phyloP scores from a whole-genome alignment of 1,140 invertebrate genomes.

The Zaprionus taronus region DNA sequence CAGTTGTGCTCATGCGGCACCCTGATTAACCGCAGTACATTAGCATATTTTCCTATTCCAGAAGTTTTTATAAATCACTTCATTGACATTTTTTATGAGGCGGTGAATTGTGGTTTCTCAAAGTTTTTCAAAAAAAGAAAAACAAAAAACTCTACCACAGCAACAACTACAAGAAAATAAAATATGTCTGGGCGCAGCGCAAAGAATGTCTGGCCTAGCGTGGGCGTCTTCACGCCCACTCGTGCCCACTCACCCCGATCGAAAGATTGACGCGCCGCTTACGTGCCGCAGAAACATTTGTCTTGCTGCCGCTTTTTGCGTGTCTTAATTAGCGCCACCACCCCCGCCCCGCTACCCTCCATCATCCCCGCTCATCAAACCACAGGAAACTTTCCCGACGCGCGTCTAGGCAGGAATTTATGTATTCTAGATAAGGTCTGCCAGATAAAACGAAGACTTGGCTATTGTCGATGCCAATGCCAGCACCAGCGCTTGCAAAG shows the following conservation, averaged over 20 bases:
- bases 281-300: slow-evolving; percentile 74
- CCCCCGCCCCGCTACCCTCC: not conserved
- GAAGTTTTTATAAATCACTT: slow-evolving; percentile 71
- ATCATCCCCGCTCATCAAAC: slow-evolving; percentile 16
- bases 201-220: slow-evolving; percentile 45
- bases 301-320: slow-evolving; percentile 75
- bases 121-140: slow-evolving; percentile 50
- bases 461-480: slow-evolving; percentile 36
- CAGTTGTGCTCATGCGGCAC: slow-evolving; percentile 43
- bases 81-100: slow-evolving; percentile 80
- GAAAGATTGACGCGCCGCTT: slow-evolving; percentile 71
- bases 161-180: slow-evolving; percentile 5
- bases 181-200: slow-evolving; percentile 39
- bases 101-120: slow-evolving; percentile 47
- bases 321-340: slow-evolving; percentile 77
- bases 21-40: slow-evolving; percentile 63
- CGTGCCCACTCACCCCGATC: slow-evolving; percentile 10
- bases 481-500: not conserved
- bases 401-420: slow-evolving; percentile 68
- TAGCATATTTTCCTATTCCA: slow-evolving; percentile 59
- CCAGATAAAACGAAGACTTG: slow-evolving; percentile 50
- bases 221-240: slow-evolving; percentile 19
- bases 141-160: not conserved
- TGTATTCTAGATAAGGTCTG: slow-evolving; percentile 72
- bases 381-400: slow-evolving; percentile 64